Evolutionary conservation across 2,888 invertebrate genomes (phyloP).

Genomic region (Pycnomerus fuliginosus): DNA sequence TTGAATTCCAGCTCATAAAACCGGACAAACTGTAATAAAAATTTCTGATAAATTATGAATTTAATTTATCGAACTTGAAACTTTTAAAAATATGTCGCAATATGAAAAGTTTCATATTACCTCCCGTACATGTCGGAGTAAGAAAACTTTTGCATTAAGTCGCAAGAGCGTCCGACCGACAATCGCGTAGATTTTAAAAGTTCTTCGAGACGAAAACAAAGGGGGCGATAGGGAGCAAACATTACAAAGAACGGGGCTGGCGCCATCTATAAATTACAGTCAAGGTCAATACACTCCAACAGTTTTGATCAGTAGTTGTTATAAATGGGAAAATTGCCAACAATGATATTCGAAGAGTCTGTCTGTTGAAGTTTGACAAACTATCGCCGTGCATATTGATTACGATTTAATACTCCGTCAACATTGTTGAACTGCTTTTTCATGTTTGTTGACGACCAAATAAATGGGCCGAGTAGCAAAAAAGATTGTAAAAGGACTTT

Average conservation of each 20-base stretch:
- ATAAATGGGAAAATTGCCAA: no score
- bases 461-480: conserved; percentile 7
- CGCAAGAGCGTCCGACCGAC: conserved; percentile 12
- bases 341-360: conserved; percentile 10
- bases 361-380: conserved; percentile 5
- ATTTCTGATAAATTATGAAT: no score
- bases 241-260: conserved; percentile 18
- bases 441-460: conserved; percentile 10
- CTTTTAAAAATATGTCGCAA: conserved; percentile 4
- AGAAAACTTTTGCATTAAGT: conserved; percentile 17
- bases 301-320: no score
- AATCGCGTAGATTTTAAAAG: conserved; percentile 20
- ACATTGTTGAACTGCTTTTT: conserved; percentile 5
- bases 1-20: no score
- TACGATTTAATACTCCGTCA: conserved; percentile 4
- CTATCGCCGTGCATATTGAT: conserved; percentile 10
- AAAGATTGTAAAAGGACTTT: conserved; percentile 10
- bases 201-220: conserved; percentile 18
- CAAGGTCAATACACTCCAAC: conserved; percentile 18
- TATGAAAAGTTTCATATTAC: conserved; percentile 6
- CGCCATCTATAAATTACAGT: conserved; percentile 19
- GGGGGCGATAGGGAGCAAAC: conserved; percentile 18
- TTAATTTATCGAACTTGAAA: no score
- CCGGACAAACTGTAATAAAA: no score
- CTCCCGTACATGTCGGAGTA: not conserved